Evolutionary conservation across 2,888 invertebrate genomes (phyloP), one percentile per base, ranked within the genome.

Genomic region (Rapana venosa): DNA sequence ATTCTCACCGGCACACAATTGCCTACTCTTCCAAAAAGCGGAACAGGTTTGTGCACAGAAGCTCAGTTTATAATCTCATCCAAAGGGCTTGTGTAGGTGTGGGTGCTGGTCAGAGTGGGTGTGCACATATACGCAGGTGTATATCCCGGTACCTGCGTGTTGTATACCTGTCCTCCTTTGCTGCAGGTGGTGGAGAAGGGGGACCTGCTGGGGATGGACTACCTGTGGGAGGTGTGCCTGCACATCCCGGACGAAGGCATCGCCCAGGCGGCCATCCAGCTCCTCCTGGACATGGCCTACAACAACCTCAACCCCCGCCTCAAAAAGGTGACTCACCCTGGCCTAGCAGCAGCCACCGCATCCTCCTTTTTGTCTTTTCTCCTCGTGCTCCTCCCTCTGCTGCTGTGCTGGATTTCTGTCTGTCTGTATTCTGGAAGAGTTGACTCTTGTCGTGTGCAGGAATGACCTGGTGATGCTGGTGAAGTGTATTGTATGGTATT

Each of bases 141-240:
- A 8, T 47, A 47, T 8, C 47, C 8, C 47, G 2, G 2, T 47
- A 8, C 47, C 47, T 47, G 47, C 47, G 8, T 8, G 70, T 61
- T 70, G 70, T 70, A 70, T 13, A 32, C 66, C 61, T 47, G 47
- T 47, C 47, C 47, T 47, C 35, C 26, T 13, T 66, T 47, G 77
- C 47, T 89, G 5, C 91, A 96, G 96, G 93, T 95, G 91, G 96
- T 96, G 56, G 96, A 96, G 91, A 96, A 96, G 90, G 90, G 95
- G 35, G 96, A 96, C 47, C 94, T 96, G 47, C 92, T 96, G 88
- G 97, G 97, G 13, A 91, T 96, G 89, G 96, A 96, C 90, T 96
- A 96, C 91, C 94, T 97, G 56, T 97, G 97, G 97, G 96, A 96
- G 92, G 94, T 96, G 26, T 96, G 96, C 91, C 95, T 96, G n/a